Percentiles rank a stretch among this genome's conserved stretches.
These are phyloP conservation scores for Karalla daura DNA, from an alignment of 2,797 vertebrate genomes.

Conservation along the genomic window DNA sequence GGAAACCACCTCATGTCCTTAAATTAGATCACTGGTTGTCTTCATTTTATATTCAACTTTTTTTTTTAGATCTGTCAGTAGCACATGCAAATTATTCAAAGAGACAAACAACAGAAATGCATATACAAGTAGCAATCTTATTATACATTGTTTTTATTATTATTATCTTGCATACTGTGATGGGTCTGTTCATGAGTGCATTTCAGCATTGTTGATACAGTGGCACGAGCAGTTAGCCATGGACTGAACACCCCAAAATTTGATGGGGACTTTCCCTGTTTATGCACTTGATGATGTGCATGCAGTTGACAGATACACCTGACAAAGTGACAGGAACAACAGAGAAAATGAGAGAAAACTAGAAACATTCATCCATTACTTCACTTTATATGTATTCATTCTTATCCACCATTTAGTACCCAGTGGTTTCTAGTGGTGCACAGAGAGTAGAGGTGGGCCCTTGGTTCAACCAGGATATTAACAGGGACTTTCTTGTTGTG, in stretches of 20 bases:
- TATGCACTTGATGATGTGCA: not conserved
- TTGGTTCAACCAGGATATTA: no score
- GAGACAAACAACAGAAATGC: slow-evolving; percentile 7
- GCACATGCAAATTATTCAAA: slow-evolving; percentile 26
- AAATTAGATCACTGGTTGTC: slow-evolving; percentile 50
- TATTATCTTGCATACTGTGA: not conserved
- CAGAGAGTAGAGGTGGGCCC: no score
- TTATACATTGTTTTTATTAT: not conserved
- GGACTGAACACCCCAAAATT: not conserved
- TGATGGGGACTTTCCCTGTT: not conserved
- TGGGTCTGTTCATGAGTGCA: not conserved
- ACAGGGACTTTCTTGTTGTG: no score
- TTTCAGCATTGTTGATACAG: not conserved
- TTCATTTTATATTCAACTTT: slow-evolving; percentile 19
- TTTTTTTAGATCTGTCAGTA: slow-evolving; percentile 35
- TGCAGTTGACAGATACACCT: not conserved
- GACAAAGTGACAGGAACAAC: not conserved
- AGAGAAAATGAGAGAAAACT: no score
- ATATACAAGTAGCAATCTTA: not conserved
- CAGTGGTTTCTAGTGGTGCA: no score
- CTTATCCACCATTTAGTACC: no score
- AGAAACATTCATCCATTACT: no score
- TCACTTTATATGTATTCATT: no score
- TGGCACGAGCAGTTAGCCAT: not conserved
- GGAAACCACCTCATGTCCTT: slow-evolving; percentile 44